These are phyloP conservation scores for Metridium senile DNA, from an alignment of 92 coral and sea anemone species.

Conservation along the genomic window DNA sequence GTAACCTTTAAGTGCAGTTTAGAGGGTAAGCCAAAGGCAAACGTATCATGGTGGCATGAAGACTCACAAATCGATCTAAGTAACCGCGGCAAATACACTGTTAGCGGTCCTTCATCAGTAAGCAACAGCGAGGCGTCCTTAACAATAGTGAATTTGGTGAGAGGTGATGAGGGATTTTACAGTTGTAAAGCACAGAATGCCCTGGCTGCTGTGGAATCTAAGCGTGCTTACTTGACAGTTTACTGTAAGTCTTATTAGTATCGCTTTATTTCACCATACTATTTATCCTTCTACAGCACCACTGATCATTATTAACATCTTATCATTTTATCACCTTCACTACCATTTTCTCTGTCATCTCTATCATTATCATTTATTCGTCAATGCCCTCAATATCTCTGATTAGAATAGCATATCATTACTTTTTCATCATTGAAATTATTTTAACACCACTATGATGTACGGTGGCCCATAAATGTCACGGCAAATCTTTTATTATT, in stretches of 20 bases:
- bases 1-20: background rate
- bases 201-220: background rate
- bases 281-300: too few species aligned
- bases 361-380: too few species aligned
- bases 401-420: too few species aligned
- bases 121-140: background rate
- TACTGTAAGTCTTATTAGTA: constrained; percentile 44
- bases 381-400: too few species aligned
- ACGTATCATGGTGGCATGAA: background rate
- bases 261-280: too few species aligned
- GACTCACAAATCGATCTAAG: background rate
- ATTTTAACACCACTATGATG: too few species aligned
- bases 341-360: too few species aligned
- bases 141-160: constrained; percentile 25
- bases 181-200: constrained; percentile 34
- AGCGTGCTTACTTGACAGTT: constrained; percentile 11
- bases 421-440: too few species aligned
- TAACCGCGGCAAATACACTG: background rate
- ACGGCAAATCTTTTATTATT: too few species aligned
- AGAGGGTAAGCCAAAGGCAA: background rate
- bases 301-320: too few species aligned
- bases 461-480: too few species aligned
- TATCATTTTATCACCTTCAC: too few species aligned
- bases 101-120: background rate
- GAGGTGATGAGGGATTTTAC: constrained; percentile 47